Evolutionary conservation across 2,113 vertebrate species (phyloP).

Genomic region (Equus przewalskii): DNA sequence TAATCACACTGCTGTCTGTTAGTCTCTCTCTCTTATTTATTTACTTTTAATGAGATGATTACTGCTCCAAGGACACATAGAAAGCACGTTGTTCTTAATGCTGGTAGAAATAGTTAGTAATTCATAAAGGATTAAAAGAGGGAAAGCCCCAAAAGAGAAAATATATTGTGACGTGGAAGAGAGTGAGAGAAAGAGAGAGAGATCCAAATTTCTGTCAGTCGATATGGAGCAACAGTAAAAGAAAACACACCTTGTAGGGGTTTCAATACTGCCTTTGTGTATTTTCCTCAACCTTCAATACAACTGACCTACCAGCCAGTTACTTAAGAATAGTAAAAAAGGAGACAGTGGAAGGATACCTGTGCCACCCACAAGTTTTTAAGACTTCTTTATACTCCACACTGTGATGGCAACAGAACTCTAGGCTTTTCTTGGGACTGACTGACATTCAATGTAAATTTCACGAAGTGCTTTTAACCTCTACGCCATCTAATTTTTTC

Average conservation of each 20-base stretch:
- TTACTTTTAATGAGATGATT: constrained; percentile 52
- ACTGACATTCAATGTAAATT: constrained; percentile 30
- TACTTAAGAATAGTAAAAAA: constrained; percentile 73
- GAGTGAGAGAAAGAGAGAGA: not conserved
- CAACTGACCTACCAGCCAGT: constrained; percentile 46
- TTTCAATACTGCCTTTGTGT: not conserved
- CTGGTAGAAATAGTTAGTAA: not conserved
- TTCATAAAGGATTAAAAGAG: not conserved
- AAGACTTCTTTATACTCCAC: constrained; percentile 30
- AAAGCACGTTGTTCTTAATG: constrained; percentile 17
- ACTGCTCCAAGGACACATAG: constrained; percentile 47
- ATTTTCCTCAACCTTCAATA: not conserved
- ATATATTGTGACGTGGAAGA: not conserved
- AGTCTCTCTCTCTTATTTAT: not conserved
- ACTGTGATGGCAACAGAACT: constrained; percentile 53
- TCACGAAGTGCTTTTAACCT: constrained; percentile 44
- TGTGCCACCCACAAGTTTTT: constrained; percentile 20
- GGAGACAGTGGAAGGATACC: constrained; percentile 66
- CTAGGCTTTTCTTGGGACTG: constrained; percentile 43
- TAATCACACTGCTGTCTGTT: not conserved
- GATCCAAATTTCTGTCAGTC: not conserved
- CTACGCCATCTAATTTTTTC: not conserved
- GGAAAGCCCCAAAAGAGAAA: constrained; percentile 32
- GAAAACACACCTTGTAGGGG: not conserved
- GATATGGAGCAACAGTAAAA: not conserved